Percentiles rank a stretch among this genome's conserved stretches.
Evolutionary conservation across 2,888 invertebrate species (phyloP).

Genomic region (Acrocera orbiculus): DNA sequence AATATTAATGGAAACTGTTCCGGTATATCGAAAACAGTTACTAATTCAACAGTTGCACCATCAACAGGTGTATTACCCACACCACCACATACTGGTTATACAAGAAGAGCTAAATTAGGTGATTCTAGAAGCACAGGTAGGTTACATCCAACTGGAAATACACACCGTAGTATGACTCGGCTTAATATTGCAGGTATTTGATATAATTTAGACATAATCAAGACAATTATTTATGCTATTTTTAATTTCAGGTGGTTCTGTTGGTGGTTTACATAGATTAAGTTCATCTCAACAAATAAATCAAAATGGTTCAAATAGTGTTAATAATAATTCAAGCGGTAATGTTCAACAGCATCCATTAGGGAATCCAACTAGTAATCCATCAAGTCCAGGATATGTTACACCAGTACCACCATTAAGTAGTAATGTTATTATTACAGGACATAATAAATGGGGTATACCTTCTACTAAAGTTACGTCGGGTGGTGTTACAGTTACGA

Average conservation of each 20-base stretch:
- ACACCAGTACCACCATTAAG: conserved; percentile 31
- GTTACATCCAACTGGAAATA: conserved; percentile 50
- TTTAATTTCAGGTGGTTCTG: conserved; percentile 35
- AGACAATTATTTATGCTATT: no score
- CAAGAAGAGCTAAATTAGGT: conserved; percentile 46
- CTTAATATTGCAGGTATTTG: conserved; percentile 47
- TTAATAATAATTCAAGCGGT: conserved; percentile 21
- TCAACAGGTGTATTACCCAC: conserved; percentile 17
- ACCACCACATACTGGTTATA: conserved; percentile 33
- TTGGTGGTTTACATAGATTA: conserved; percentile 56
- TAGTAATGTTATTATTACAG: conserved; percentile 34
- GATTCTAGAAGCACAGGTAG: conserved; percentile 61
- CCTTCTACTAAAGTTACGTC: conserved; percentile 34
- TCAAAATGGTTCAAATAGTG: conserved; percentile 32
- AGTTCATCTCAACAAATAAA: conserved; percentile 64
- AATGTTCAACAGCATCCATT: conserved; percentile 14
- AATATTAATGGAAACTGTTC: conserved; percentile 5
- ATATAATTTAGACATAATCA: no score
- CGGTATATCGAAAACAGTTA: neutral
- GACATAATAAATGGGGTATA: conserved; percentile 35
- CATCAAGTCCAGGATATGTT: conserved; percentile 21
- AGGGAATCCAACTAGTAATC: conserved; percentile 9
- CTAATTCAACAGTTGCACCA: conserved; percentile 4
- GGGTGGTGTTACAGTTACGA: conserved; percentile 45
- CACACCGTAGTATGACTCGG: conserved; percentile 61